Conservation (phyloP, 2,113 vertebrate species). For the Cynocephalus volans region DNA sequence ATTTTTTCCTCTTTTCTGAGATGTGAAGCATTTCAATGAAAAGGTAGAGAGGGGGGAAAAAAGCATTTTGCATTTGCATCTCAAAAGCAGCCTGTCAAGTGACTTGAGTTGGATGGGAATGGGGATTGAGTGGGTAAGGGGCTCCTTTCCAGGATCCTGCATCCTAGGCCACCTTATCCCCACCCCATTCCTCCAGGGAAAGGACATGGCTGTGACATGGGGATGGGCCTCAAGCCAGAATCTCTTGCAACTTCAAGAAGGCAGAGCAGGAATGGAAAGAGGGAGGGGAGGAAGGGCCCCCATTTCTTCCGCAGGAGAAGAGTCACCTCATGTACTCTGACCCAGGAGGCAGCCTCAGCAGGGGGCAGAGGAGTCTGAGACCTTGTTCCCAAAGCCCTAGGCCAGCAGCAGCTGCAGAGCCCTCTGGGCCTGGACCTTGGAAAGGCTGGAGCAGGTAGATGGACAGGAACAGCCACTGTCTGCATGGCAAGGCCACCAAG, state of each 20-base stretch:
- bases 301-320: neutral
- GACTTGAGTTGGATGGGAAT: neutral
- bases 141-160: neutral
- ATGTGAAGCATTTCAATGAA: conserved; percentile 78
- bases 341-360: neutral
- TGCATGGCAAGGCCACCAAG: neutral
- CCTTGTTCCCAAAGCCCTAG: neutral
- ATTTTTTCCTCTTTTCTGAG: conserved; percentile 70
- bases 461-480: no score
- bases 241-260: neutral
- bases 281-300: no score
- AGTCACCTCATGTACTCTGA: neutral
- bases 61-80: conserved; percentile 72
- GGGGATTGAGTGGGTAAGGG: neutral
- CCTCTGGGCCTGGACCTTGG: neutral
- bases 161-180: neutral
- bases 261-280: no score
- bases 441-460: neutral
- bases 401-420: neutral
- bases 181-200: neutral
- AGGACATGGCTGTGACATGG: neutral
- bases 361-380: neutral
- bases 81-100: conserved; percentile 71
- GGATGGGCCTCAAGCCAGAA: neutral
- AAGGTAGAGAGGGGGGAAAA: neutral